Evolutionary conservation across 1,140 invertebrate genomes (phyloP).

Genomic region (Andricus grossulariae): DNA sequence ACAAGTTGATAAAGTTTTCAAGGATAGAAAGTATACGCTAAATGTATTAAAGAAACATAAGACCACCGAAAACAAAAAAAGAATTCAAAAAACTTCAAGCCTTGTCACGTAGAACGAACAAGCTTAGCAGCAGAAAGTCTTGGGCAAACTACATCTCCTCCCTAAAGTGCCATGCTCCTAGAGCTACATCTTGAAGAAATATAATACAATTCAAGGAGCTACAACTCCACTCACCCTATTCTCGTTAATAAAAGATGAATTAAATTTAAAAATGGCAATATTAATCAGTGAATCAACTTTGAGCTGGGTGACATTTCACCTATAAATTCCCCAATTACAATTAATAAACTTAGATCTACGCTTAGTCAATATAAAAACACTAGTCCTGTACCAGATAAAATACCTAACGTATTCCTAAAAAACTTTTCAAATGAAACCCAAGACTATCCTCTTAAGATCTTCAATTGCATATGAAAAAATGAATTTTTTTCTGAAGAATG

Average conservation of each 20-base stretch:
- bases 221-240: neutral
- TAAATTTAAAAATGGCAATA: constrained; percentile 40
- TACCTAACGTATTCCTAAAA: no score
- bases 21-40: constrained; percentile 54
- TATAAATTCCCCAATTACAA: constrained; percentile 23
- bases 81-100: constrained; percentile 52
- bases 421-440: neutral
- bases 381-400: no score
- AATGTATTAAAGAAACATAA: constrained; percentile 55
- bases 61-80: constrained; percentile 49
- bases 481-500: constrained; percentile 55
- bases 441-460: constrained; percentile 45
- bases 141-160: constrained; percentile 34
- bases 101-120: constrained; percentile 37
- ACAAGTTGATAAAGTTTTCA: constrained; percentile 54
- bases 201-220: constrained; percentile 35
- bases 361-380: no score
- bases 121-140: constrained; percentile 21
- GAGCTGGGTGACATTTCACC: neutral
- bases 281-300: neutral
- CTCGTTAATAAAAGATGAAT: constrained; percentile 25
- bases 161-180: neutral
- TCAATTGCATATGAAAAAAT: constrained; percentile 50
- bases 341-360: constrained; percentile 36
- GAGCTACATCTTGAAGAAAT: constrained; percentile 30